These are phyloP conservation scores for Cryptomyrus ogoouensis DNA, from an alignment of 2,113 vertebrate genomes.

Conservation along the genomic window DNA sequence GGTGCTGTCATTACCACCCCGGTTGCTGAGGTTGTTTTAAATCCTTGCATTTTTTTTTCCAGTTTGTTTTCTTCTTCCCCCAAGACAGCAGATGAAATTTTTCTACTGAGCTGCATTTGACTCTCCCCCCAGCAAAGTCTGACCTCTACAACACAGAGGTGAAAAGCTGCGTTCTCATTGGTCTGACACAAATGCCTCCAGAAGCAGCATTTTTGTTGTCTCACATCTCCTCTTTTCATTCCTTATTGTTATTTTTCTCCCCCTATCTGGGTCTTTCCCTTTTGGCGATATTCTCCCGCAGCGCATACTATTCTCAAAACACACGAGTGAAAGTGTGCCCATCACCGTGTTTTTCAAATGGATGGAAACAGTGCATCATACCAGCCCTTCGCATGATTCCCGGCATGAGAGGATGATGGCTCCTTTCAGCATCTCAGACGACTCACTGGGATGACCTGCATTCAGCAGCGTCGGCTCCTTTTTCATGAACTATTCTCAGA, in stretches of 20 bases:
- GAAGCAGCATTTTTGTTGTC: constrained; percentile 63
- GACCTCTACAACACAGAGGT: constrained; percentile 65
- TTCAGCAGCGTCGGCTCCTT: background rate
- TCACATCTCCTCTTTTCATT: constrained; percentile 35
- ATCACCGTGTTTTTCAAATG: background rate
- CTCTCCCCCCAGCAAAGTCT: constrained; percentile 55
- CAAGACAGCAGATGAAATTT: constrained; percentile 32
- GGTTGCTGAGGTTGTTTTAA: constrained; percentile 18
- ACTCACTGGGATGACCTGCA: background rate
- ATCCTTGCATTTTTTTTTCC: constrained; percentile 24
- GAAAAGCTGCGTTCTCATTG: constrained; percentile 59
- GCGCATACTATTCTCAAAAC: background rate
- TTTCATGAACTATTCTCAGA: background rate
- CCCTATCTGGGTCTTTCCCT: background rate
- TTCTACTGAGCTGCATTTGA: constrained; percentile 47
- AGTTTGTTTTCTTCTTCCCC: constrained; percentile 32
- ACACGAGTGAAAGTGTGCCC: background rate
- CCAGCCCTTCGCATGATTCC: background rate
- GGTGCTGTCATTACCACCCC: constrained; percentile 16
- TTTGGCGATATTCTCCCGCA: background rate
- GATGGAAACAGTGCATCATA: background rate
- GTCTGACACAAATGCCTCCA: constrained; percentile 62
- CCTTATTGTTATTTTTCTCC: constrained; percentile 4
- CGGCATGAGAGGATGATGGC: background rate
- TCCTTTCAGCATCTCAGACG: background rate